Base-by-base conservation (phyloP, 2,888 invertebrate genomes). In the Drosophila infuscata region DNA sequence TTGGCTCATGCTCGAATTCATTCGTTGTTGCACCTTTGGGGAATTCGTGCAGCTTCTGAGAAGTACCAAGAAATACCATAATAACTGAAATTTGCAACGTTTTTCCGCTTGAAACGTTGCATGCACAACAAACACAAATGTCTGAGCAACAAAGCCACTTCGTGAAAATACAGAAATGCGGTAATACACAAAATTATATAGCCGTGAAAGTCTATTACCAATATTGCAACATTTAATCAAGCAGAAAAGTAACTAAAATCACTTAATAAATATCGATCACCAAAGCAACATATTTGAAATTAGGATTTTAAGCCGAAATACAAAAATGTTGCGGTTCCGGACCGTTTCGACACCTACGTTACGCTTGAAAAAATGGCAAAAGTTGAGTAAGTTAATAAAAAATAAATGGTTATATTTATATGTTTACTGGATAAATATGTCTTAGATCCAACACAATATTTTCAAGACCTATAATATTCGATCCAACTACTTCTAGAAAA, bases 21-120 rank as follows among this genome's bases (percentile, higher is more conserved):
- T 71, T 79, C 64, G 77, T 70, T 53, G 74, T 70, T 74, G 77
- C 82, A 82, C 82, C 85, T 82, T 82, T 49, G 51, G 85, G 73
- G 85, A 82, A 80, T 76, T 25, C 71, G 68, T 69, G 57, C 70
- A 63, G 60, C 36, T 63, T 82, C 60, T 67, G 64, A 74, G 70
- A 81, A 71, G 66, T 66, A 69, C 70, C 66, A 52, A 29, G 29
- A 64, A 70, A 79, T 63, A 51, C 54, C 61, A 12, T 54, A 61
- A 74, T 70, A 78, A 78, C 70, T 67, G 48, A 62, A 65, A 78
- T 68, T 74, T 62, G 33, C 67, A 62, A 33, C 70, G 70, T 35
- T 48, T 56, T 60, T 63, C 38, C 30, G 46, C 35, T 46, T 54
- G n/a, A 30, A 61, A 58, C 36, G 30, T 29, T 48, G 36, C 11